Percentiles rank a stretch among this genome's conserved stretches.
phyloP scores from a whole-genome alignment of 2,888 invertebrate species.

The Pseudococcus viburni region DNA sequence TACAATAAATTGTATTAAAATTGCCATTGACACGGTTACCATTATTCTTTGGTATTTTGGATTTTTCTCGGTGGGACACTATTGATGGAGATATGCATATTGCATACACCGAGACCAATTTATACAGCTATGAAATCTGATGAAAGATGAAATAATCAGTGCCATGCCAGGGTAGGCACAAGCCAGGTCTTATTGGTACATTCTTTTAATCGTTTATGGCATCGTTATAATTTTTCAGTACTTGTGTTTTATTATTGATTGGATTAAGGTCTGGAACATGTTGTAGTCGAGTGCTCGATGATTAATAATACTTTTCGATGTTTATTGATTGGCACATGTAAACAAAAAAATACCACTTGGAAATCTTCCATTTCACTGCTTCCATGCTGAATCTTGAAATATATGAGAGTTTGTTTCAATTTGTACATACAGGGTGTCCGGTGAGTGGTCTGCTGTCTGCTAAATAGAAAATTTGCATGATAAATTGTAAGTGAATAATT shows the following conservation, averaged over 20 bases:
- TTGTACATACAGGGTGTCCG: too few species aligned
- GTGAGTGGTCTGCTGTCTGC: too few species aligned
- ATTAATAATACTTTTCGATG: background rate
- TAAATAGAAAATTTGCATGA: too few species aligned
- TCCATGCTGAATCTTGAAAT: background rate
- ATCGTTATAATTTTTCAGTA: background rate
- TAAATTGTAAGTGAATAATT: too few species aligned
- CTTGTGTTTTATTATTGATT: background rate
- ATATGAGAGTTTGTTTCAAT: background rate
- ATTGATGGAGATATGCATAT: background rate
- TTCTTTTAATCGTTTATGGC: background rate
- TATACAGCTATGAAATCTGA: background rate
- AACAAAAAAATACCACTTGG: background rate
- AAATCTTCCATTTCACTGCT: background rate
- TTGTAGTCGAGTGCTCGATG: background rate
- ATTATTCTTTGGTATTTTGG: background rate
- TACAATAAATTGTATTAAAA: background rate
- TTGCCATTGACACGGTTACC: conserved; percentile 16
- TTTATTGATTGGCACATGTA: background rate
- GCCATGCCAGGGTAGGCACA: background rate
- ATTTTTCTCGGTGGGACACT: background rate
- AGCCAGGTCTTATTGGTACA: background rate
- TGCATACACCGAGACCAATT: background rate
- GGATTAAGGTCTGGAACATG: too few species aligned
- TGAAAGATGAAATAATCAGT: background rate